Conservation (phyloP, 2,888 invertebrate genomes). For the Leucoptera coffeella region DNA sequence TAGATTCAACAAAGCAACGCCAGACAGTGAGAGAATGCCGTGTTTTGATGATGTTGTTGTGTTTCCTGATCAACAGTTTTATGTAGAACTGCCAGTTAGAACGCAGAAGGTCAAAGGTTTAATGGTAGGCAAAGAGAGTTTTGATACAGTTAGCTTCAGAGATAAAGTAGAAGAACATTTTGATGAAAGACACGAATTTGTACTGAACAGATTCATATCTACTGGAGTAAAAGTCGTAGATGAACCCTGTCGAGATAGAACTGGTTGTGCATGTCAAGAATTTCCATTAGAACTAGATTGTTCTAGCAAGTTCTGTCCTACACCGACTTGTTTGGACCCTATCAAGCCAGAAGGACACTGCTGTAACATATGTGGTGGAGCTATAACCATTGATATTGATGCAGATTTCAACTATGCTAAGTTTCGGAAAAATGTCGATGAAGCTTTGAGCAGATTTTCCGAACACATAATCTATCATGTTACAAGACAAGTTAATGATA, state of each 20-base stretch:
- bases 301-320: slow-evolving; percentile 20
- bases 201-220: slow-evolving; percentile 11
- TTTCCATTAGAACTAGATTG: slow-evolving; percentile 19
- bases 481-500: slow-evolving; percentile 15
- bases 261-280: slow-evolving; percentile 31
- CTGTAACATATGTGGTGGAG: slow-evolving; percentile 34
- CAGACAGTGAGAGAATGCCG: slow-evolving; percentile 40
- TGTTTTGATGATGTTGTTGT: slow-evolving; percentile 34
- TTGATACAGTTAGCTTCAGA: slow-evolving; percentile 1
- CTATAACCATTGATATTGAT: slow-evolving; percentile 17
- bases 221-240: slow-evolving; percentile 12
- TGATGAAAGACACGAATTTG: slow-evolving; percentile 14
- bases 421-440: slow-evolving; percentile 17
- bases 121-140: slow-evolving; percentile 2
- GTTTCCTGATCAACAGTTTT: slow-evolving; percentile 20
- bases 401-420: slow-evolving; percentile 18
- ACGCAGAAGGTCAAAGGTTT: slow-evolving; percentile 13
- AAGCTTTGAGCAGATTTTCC: slow-evolving; percentile 11
- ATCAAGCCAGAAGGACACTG: slow-evolving; percentile 31
- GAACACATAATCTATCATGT: slow-evolving; percentile 18
- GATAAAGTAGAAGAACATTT: neutral
- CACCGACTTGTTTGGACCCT: slow-evolving; percentile 21
- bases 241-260: slow-evolving; percentile 11
- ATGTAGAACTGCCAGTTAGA: slow-evolving; percentile 17
- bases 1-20: slow-evolving; percentile 35